Percentiles rank a stretch among this genome's conserved stretches.
phyloP scores from a whole-genome alignment of 30 jellyfish, hydroid and myxozoan genomes.

The Sanderia malayensis region DNA sequence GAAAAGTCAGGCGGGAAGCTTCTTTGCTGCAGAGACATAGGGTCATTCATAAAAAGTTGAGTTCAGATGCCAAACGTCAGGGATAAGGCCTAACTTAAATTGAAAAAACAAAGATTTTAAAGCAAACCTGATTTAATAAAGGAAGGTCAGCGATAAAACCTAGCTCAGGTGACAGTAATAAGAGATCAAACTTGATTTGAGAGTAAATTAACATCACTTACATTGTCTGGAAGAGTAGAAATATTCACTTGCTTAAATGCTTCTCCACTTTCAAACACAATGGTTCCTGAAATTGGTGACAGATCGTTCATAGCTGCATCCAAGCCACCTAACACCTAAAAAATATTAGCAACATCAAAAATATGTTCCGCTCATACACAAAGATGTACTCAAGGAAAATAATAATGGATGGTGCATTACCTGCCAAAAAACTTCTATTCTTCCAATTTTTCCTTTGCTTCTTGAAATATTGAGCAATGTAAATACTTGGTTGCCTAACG shows the following conservation, averaged over 20 bases:
- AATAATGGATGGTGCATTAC: slow-evolving; percentile 13
- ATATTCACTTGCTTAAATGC: slow-evolving; percentile 34
- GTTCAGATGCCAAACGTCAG: too few relatives aligned
- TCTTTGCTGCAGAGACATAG: too few relatives aligned
- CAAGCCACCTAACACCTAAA: slow-evolving; percentile 32
- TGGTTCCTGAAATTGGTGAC: slow-evolving; percentile 59
- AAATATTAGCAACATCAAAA: neutral
- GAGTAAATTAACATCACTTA: too few relatives aligned
- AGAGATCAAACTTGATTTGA: too few relatives aligned
- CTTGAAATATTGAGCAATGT: slow-evolving; percentile 49
- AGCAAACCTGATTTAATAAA: too few relatives aligned
- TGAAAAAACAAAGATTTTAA: too few relatives aligned
- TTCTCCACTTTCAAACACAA: slow-evolving; percentile 57
- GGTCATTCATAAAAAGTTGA: too few relatives aligned
- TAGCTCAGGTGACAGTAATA: too few relatives aligned
- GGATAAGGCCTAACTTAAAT: too few relatives aligned
- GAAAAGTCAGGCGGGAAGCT: too few relatives aligned
- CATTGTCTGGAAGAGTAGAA: slow-evolving; percentile 74
- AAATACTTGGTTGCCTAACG: slow-evolving; percentile 22
- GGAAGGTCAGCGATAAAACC: too few relatives aligned
- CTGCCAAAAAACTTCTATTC: slow-evolving; percentile 62
- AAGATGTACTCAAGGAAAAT: neutral
- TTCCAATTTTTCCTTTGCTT: slow-evolving; percentile 75
- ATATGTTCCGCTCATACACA: neutral
- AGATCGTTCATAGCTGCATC: slow-evolving; percentile 27